Evolutionary conservation across 2,888 invertebrate species (phyloP).

Genomic region (Chouioia cunea): DNA sequence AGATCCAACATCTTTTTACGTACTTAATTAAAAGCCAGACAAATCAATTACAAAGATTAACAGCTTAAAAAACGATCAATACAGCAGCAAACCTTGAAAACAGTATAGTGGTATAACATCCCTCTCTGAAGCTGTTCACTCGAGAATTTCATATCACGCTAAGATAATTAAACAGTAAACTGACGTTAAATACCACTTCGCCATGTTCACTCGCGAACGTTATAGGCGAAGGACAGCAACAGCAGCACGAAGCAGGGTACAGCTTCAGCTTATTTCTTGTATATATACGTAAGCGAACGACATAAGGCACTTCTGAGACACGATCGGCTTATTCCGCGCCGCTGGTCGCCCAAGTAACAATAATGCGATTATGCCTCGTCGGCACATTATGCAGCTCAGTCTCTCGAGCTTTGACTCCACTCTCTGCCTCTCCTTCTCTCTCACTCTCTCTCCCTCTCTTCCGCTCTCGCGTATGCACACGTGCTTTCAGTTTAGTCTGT

Average conservation of each 20-base stretch:
- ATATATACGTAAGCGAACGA: neutral
- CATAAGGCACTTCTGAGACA: slow-evolving; percentile 49
- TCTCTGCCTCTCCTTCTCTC: neutral
- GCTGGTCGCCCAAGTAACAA: slow-evolving; percentile 62
- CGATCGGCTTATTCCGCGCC: slow-evolving; percentile 66
- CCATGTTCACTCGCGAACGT: slow-evolving; percentile 9
- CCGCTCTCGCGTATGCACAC: slow-evolving; percentile 8
- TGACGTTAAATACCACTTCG: slow-evolving; percentile 31
- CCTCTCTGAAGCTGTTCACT: neutral
- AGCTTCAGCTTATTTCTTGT: neutral
- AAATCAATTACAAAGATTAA: no score
- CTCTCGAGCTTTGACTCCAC: slow-evolving; percentile 55
- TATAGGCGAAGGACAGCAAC: slow-evolving; percentile 1
- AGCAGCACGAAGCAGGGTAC: neutral
- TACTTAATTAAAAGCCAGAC: no score
- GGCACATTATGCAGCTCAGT: slow-evolving; percentile 60
- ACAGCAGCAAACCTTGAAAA: slow-evolving; percentile 16
- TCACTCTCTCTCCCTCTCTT: slow-evolving; percentile 5
- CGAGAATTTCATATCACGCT: slow-evolving; percentile 16
- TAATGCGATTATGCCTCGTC: slow-evolving; percentile 63
- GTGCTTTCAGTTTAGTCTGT: slow-evolving; percentile 6
- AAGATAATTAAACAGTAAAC: slow-evolving; percentile 34
- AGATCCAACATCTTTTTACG: no score
- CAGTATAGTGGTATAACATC: neutral
- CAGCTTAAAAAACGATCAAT: neutral